Base-by-base conservation (phyloP, 2,888 invertebrate species). In the Meteorus colon region DNA sequence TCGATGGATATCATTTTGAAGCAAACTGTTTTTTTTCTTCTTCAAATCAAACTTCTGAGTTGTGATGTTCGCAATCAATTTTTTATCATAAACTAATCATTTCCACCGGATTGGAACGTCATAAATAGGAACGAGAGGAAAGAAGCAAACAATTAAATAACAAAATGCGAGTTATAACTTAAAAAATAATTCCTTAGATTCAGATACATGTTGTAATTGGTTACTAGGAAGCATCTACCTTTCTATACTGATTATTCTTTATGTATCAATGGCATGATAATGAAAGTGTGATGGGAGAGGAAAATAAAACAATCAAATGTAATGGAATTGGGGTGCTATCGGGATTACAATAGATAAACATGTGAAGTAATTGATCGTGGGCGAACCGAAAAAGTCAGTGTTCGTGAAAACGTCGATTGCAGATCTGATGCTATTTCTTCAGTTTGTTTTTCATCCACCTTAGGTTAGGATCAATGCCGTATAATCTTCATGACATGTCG, bases 1-100 rank as follows among this genome's bases (percentile, higher is more conserved):
- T 84, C 83, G 82, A 83, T 84, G 83, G 82, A 87, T 84, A 86
- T 81, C 77, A 62, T 78, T 77, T 74, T 69, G 65, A 75, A 76
- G 75, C 62, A 65, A 41, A 68, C 66, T 68, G 72, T 68, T 68
- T 34, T 48, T 59, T 48, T 29, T 48, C 29, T 62, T 12, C 6
- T 45, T 41, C 48, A 41, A 12, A 41, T 62, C 31, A 27, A 68
- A 41, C 68, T 27, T 45, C 8, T 67, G n/a, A 27, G 27, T 29
- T 51, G 24, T 34, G 16, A 45, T 73, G 8, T 19, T 66, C 48
- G 14, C 16, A 31, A 51, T 10, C 24, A 12, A 55, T 37, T 66
- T 34, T 14, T 37, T 16, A 12, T 48, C 41, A 8, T 5, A 8
- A 1, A 41, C 8, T 4, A 19, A 24, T 19, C 10, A 55, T 19